Percentiles rank a stretch among this genome's conserved stretches.
Evolutionary conservation across 2,888 invertebrate genomes (phyloP).

Genomic region (Caenorhabditis parvicauda): DNA sequence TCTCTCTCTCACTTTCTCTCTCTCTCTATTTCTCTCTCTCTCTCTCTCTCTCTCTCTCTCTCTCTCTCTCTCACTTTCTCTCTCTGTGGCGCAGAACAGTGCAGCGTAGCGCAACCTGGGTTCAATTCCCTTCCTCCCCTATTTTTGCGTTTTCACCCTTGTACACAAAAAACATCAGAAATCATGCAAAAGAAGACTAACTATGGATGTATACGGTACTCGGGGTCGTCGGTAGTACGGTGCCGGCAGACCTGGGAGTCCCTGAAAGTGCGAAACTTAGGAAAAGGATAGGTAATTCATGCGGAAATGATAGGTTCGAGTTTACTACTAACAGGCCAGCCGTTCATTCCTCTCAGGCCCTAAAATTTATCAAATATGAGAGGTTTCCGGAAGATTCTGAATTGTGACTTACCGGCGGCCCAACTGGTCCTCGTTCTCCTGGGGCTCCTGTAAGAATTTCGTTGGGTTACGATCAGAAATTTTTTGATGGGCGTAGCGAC

Average conservation of each 20-base stretch:
- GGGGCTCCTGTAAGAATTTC: conserved; percentile 46
- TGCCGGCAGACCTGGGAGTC: conserved; percentile 33
- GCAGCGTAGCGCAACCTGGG: conserved; percentile 3
- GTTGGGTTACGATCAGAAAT: neutral
- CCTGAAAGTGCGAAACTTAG: conserved; percentile 27
- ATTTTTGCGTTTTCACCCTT: too few relatives aligned
- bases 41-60: too few relatives aligned
- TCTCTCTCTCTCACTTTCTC: too few relatives aligned
- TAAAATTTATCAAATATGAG: conserved; percentile 16
- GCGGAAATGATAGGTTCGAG: too few relatives aligned
- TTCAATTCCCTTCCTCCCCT: conserved; percentile 11
- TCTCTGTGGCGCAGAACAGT: too few relatives aligned
- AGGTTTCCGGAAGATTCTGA: neutral
- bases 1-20: too few relatives aligned
- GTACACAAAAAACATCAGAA: neutral
- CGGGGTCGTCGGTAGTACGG: conserved; percentile 27
- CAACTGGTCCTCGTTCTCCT: conserved; percentile 47
- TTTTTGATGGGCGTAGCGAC: too few relatives aligned
- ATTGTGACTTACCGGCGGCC: conserved; percentile 44
- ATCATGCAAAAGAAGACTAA: conserved; percentile 1
- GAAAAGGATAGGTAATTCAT: conserved; percentile 6
- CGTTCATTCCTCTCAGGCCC: conserved; percentile 39
- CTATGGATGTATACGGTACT: conserved; percentile 17
- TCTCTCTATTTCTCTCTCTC: too few relatives aligned
- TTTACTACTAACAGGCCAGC: conserved; percentile 25